phyloP scores from a whole-genome alignment of 1,140 invertebrate species.

The Heliconius congener region DNA sequence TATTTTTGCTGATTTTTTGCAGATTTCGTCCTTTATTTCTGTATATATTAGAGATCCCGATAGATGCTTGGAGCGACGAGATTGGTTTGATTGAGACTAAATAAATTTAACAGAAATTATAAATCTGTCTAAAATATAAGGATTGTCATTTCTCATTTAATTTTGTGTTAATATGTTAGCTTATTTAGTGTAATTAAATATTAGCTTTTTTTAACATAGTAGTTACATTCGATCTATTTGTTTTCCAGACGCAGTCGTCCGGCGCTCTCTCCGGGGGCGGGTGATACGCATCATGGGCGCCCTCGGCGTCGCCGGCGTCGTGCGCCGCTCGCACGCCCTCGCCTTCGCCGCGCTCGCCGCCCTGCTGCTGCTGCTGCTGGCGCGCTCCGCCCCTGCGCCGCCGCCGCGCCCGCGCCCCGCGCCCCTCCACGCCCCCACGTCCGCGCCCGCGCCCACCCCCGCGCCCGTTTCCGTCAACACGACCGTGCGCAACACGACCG shows the following conservation, averaged over 20 bases:
- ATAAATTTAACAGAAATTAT: no score
- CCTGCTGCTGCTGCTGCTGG: constrained; percentile 54
- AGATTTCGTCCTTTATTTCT: no score
- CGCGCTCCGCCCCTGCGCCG: constrained; percentile 35
- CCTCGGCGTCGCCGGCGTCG: constrained; percentile 39
- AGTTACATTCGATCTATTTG: neutral
- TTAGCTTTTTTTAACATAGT: neutral
- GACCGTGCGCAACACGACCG: constrained; percentile 44
- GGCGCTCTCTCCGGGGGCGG: constrained; percentile 16
- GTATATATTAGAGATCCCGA: no score
- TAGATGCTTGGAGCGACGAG: no score
- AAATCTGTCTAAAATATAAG: no score
- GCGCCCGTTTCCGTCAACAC: constrained; percentile 18
- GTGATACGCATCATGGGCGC: constrained; percentile 40
- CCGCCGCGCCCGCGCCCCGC: constrained; percentile 42
- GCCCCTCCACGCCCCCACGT: constrained; percentile 14
- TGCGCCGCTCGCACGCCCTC: constrained; percentile 58
- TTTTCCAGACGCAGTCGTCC: constrained; percentile 5
- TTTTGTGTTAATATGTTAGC: no score
- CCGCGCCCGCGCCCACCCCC: constrained; percentile 30
- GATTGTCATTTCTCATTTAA: no score
- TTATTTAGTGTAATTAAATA: no score
- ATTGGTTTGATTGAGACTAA: no score
- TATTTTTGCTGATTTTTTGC: no score
- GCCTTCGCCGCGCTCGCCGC: constrained; percentile 48